Base-by-base conservation (phyloP, 2,113 vertebrate species). In the Ellobius talpinus region DNA sequence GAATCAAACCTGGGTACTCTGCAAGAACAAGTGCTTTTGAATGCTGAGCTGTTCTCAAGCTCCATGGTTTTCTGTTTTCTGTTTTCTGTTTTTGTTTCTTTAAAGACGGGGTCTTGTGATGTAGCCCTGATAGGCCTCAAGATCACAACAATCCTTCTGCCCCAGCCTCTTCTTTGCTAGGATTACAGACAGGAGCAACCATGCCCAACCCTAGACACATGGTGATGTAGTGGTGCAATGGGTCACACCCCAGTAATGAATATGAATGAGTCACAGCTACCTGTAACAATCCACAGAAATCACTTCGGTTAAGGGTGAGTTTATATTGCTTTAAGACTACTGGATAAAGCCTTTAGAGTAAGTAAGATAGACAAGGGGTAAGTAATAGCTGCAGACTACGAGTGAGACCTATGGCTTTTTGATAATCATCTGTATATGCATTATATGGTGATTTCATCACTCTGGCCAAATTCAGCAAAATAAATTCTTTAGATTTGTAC, bases 401-500 rank as follows among this genome's bases (percentile, higher is more conserved):
- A 36, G 5, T 31, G 52, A 61, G 16, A 24, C 4, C 89, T 73
- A 24, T 47, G 26, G 4, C 82, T 89, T 76, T 52, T 63, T 81
- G 33, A 36, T 61, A 77, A 73, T 72, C 65, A 61, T 52, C 19
- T 76, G 1, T 21, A 77, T 93, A 36, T 94, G 70, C 42, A 61
- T 66, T 89, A 7, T 90, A 36, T 14, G 58, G 82, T 79, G 21
- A 45, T 45, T 90, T 5, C 70, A 29, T 89, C 72, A 89, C 50
- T 76, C 86, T 63, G 45, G 39, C 36, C 66, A 86, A 76, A 78
- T 52, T 95, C 86, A 92, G 88, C 14, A 55, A 52, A 89, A 88
- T 47, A 23, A 14, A 19, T 94, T 52, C 55, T 88, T 77, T 63
- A 81, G 2, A 65, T 72, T 58, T 81, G 26, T n/a, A 31, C 2